Base-by-base conservation (phyloP, 2,888 invertebrate species). In the Hecatera dysodea region DNA sequence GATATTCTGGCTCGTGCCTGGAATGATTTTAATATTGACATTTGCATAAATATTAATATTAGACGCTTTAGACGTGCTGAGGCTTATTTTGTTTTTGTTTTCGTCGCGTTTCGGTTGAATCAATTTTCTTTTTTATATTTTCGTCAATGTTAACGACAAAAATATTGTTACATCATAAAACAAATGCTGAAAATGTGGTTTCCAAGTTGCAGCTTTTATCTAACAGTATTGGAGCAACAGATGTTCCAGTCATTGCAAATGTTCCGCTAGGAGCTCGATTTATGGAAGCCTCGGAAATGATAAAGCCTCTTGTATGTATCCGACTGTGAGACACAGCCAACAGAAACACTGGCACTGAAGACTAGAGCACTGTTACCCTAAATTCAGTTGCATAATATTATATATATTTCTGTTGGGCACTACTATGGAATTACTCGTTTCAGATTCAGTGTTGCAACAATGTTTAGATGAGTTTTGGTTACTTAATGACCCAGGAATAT, bases 1-100 rank as follows among this genome's bases (percentile, higher is more conserved):
- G 87, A 80, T 84, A 89, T 89, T 90, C 88, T 82, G 81, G 79
- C 56, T 72, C 80, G 67, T 78, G 66, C 72, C 65, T 36, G 66
- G 69, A 81, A 83, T 88, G 74, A 83, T 85, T 87, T 83, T 86
- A 83, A 80, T 86, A 82, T 76, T 64, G 80, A 62, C 42, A 85
- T 84, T 85, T 81, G 72, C 84, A 84, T 84, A 77, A 84, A 84
- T 82, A 82, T 84, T 80, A 78, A 80, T 80, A 80, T 75, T 65
- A 79, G 57, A 64, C 46, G 55, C 53, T 74, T 62, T 60, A 71
- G 61, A 61, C 56, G 75, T 53, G 62, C 50, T 65, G 46, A 67
- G 36, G 55, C 68, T 72, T 42, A 75, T 57, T 75, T 67, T 75
- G 42, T 67, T 76, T 66, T 63, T 71, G 33, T 67, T 67, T 70